Evolutionary conservation across 2,113 vertebrate species (phyloP), one percentile per base, ranked within the genome.

Genomic region (Ceyx melanurus): DNA sequence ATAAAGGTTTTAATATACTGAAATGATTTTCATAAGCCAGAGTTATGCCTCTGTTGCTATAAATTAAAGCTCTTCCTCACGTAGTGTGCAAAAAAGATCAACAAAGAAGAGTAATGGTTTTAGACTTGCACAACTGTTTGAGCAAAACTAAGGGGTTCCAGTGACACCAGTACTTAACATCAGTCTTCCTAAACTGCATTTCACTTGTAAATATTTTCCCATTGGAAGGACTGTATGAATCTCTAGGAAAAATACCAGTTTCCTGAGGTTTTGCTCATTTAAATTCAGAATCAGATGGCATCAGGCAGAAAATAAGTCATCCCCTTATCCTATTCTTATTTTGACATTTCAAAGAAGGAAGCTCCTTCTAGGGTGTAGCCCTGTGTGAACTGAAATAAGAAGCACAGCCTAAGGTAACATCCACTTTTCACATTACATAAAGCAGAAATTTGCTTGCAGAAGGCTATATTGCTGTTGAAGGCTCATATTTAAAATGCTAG

Each of bases 231-330:
- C 53, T 35, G 15, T 56, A 62, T 71, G 87, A 92, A 78, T 95
- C 53, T 95, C 28, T 50, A 77, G 82, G 94, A 93, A 95, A 95
- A 95, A 93, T 82, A 95, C 84, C 43, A 75, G 90, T 87, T 78
- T 96, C 71, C 89, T 71, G 87, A 93, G 87, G 89, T 86, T 96
- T 91, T 70, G 40, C 60, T 84, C n/a, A 89, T 97, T 96, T 83
- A 81, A 86, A 96, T 96, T 81, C 90, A 83, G 54, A 90, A 71
- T 96, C 67, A 65, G 72, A 81, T 82, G 57, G 71, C 78, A 90
- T 95, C 77, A 93, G 87, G 80, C 83, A 90, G 84, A 94, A 93
- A 92, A 96, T 79, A 96, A 92, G 80, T 93, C 75, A 85, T 80
- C 82, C 67, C 23, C 84, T 95, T 86, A 88, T 80, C 31, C 66